Percentiles rank a stretch among this genome's conserved stretches.
Evolutionary conservation across 1,140 invertebrate species (phyloP).

Genomic region (Platyscapa corneri): DNA sequence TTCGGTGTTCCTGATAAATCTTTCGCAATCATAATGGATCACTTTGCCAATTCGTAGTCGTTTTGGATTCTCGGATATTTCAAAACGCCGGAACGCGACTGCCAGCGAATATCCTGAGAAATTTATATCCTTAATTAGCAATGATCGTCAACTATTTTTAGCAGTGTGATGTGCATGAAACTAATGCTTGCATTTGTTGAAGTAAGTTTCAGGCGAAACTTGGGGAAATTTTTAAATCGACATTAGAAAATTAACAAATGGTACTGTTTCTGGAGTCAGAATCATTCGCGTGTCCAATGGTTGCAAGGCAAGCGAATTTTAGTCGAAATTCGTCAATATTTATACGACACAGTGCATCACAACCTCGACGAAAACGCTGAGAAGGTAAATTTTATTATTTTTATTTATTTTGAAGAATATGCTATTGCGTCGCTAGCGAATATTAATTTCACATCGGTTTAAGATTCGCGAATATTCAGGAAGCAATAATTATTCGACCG

Average conservation of each 20-base stretch:
- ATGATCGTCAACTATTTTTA: neutral
- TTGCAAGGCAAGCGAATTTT: constrained; percentile 1
- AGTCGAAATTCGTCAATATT: neutral
- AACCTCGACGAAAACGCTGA: neutral
- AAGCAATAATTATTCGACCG: no score
- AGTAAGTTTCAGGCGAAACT: neutral
- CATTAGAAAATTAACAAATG: neutral
- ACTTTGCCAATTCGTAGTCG: neutral
- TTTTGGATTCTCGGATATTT: neutral
- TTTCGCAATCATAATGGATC: constrained; percentile 26
- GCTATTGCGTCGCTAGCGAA: no score
- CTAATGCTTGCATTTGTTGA: neutral
- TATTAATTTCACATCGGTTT: no score
- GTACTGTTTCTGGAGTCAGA: no score
- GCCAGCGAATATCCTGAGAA: neutral
- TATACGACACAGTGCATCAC: neutral
- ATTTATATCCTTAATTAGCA: neutral
- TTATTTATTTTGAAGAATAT: no score
- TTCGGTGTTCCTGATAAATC: constrained; percentile 17
- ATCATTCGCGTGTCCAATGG: neutral
- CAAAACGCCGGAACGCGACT: neutral
- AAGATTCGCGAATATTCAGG: no score
- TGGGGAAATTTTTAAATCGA: neutral
- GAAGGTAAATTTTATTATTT: no score
- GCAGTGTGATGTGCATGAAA: neutral